Base-by-base conservation (phyloP, 2,797 vertebrate genomes). In the Catostomus latipinnis region DNA sequence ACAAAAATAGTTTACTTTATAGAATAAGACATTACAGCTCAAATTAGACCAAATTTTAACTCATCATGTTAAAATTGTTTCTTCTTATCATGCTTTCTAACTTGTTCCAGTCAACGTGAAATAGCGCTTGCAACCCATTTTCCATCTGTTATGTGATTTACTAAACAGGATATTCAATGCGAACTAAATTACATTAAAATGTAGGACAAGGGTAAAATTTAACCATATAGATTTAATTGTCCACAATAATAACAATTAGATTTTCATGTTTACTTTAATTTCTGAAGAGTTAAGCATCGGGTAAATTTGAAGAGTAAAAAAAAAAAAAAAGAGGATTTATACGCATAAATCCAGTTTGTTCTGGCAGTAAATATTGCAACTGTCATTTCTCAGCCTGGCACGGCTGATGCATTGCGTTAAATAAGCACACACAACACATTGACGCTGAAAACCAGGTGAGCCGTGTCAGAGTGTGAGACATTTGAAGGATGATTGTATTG, bases 11-110 rank as follows among this genome's bases (percentile, higher is more conserved):
- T 90, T 86, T 84, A 90, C 90, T 94, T 93, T 91, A 91, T 90
- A 93, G 90, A 93, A 90, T 89, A 92, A 93, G 92, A 90, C 92
- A 92, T 92, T 91, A 93, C 88, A 94, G 91, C 92, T 92, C 93
- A 89, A 92, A 91, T 83, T 88, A 90, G 93, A 91, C 91, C 90
- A 94, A 94, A 93, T 92, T 92, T 93, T 89, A 93, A 91, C 94
- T 95, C 94, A 69, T 34, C 34, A 34, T 34, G 34, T 34, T 34
- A 4, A n/a, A n/a, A n/a, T n/a, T n/a, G 2, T 1, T 34, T 34
- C 1, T 34, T 46, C 56, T 14, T 14, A 45, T 49, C 16, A 57
- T 18, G 18, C 22, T 50, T 49, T 43, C 16, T 34, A 34, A 34
- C 34, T 34, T 34, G 34, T 34, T 34, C 2, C 34, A 46, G 62